A percentile compares a stretch with the other conserved stretches of the same genome.
These are phyloP conservation scores for Antechinus stuartii DNA, from an alignment of 2,113 vertebrate genomes.

Conservation along the genomic window DNA sequence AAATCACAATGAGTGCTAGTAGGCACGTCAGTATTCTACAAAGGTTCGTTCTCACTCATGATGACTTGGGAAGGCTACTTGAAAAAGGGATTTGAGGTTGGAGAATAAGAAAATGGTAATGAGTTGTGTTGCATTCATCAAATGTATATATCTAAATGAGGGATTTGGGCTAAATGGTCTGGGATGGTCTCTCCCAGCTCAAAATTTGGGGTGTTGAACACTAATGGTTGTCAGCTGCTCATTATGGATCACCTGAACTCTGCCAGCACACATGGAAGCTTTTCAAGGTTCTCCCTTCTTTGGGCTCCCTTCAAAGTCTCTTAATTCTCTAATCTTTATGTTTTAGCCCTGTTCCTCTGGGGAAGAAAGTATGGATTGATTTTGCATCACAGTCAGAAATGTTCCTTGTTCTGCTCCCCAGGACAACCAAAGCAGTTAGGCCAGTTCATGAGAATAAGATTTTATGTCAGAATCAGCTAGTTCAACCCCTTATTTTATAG, in stretches of 20 bases:
- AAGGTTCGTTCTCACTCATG: no score
- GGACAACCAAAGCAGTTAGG: neutral
- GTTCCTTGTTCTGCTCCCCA: neutral
- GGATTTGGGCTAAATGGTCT: neutral
- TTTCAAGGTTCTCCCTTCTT: conserved; percentile 37
- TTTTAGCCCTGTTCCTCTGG: neutral
- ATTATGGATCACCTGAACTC: neutral
- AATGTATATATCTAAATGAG: neutral
- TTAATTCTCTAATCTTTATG: neutral
- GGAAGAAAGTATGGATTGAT: neutral
- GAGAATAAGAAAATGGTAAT: neutral
- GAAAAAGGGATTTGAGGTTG: neutral
- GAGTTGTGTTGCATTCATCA: neutral
- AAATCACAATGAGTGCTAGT: neutral
- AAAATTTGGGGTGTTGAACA: neutral
- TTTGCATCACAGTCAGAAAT: neutral
- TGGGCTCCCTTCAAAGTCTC: neutral
- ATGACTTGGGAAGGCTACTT: neutral
- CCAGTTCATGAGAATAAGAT: neutral
- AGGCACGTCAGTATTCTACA: neutral
- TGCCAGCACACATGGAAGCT: neutral
- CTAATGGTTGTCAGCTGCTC: neutral
- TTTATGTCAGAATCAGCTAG: neutral
- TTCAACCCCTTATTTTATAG: neutral
- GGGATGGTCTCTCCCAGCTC: neutral